phyloP scores from a whole-genome alignment of 2,888 invertebrate genomes.

The Eupithecia centaureata region DNA sequence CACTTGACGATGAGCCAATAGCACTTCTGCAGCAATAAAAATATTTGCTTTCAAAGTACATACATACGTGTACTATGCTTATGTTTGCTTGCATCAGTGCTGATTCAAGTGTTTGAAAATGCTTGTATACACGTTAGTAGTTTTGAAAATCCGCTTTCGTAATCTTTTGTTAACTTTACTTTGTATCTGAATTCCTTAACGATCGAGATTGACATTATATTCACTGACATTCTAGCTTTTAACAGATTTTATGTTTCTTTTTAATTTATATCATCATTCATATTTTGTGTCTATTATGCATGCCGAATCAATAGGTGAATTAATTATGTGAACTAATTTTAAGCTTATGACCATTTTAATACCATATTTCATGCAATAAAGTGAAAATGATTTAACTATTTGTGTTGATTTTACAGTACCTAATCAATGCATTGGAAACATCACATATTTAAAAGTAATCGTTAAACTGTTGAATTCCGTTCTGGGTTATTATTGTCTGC shows the following conservation, averaged over 20 bases:
- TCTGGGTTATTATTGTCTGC: constrained; percentile 22
- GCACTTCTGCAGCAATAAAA: constrained; percentile 42
- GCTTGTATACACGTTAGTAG: constrained; percentile 16
- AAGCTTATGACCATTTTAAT: too few relatives aligned
- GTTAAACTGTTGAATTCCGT: constrained; percentile 18
- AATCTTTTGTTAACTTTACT: constrained; percentile 8
- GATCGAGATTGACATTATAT: too few relatives aligned
- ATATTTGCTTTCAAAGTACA: constrained; percentile 39
- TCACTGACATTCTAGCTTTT: too few relatives aligned
- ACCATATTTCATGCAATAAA: background rate
- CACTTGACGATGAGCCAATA: constrained; percentile 38
- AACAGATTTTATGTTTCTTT: too few relatives aligned
- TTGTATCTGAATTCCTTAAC: too few relatives aligned
- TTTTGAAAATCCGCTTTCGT: constrained; percentile 14
- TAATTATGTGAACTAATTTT: too few relatives aligned
- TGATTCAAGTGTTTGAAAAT: constrained; percentile 27
- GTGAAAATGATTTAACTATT: background rate
- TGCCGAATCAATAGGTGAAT: too few relatives aligned
- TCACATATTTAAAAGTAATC: constrained; percentile 4
- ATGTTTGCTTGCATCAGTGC: constrained; percentile 24
- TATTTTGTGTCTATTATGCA: background rate
- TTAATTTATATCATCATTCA: too few relatives aligned
- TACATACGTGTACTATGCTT: too few relatives aligned
- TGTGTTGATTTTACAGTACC: constrained; percentile 4
- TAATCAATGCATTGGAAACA: background rate